Evolutionary conservation across 2,113 vertebrate genomes (phyloP).

Genomic region (Corythaixoides concolor): DNA sequence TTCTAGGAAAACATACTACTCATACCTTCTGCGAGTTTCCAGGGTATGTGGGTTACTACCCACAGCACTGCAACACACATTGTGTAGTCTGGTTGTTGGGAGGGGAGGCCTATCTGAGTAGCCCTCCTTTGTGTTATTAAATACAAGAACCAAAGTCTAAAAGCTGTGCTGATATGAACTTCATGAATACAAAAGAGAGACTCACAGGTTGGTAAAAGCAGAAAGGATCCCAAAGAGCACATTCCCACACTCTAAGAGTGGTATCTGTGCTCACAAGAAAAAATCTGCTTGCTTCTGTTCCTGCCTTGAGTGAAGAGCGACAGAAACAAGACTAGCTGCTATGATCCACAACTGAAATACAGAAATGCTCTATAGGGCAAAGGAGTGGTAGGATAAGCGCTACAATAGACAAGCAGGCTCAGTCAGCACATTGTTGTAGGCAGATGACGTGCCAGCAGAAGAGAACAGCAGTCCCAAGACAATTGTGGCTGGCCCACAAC

Average conservation of each 20-base stretch:
- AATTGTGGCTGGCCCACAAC: conserved; percentile 52
- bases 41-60: background rate
- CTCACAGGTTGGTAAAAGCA: background rate
- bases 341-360: background rate
- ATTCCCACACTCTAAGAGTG: background rate
- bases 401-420: conserved; percentile 36
- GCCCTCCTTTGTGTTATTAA: background rate
- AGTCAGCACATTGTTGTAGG: conserved; percentile 56
- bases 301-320: background rate
- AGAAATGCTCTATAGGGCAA: conserved; percentile 30
- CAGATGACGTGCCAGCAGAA: conserved; percentile 55
- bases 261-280: background rate
- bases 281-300: background rate
- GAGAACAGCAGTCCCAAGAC: conserved; percentile 51
- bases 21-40: background rate
- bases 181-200: background rate
- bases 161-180: background rate
- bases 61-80: background rate
- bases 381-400: background rate
- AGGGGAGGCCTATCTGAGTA: background rate
- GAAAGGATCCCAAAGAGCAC: background rate
- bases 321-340: background rate
- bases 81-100: too few species aligned
- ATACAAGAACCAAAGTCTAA: background rate
- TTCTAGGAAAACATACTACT: background rate